Conservation (phyloP, 30 jellyfish, hydroid and myxozoan genomes). For the Mastigias papua region DNA sequence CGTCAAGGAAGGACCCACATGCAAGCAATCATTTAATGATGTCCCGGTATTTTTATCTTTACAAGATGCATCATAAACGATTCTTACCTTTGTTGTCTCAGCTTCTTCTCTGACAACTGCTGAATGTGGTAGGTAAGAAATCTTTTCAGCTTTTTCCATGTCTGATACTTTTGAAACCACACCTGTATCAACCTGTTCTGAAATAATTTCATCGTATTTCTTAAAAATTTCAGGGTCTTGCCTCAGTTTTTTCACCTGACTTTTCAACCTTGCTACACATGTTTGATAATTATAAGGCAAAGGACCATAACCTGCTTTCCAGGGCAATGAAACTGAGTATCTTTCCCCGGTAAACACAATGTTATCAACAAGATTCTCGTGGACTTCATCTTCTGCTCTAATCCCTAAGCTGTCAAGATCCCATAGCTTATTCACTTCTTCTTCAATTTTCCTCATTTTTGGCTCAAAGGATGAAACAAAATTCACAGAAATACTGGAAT, state of each 20-base stretch:
- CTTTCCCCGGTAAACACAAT: slow-evolving; percentile 44
- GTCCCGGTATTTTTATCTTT: too few relatives aligned
- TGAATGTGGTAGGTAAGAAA: slow-evolving; percentile 31
- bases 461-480: neutral
- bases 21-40: too few relatives aligned
- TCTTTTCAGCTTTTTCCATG: slow-evolving; percentile 45
- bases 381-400: slow-evolving; percentile 14
- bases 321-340: slow-evolving; percentile 49
- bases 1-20: too few relatives aligned
- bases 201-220: slow-evolving; percentile 19
- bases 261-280: slow-evolving; percentile 37
- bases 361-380: slow-evolving; percentile 15
- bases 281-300: slow-evolving; percentile 39
- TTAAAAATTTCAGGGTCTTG: slow-evolving; percentile 15
- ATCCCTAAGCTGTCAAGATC: slow-evolving; percentile 25
- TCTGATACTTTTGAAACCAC: slow-evolving; percentile 39
- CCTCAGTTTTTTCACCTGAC: slow-evolving; percentile 14
- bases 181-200: slow-evolving; percentile 42
- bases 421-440: slow-evolving; percentile 30
- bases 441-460: neutral
- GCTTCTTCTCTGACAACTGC: too few relatives aligned
- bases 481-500: neutral
- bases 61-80: slow-evolving; percentile 68
- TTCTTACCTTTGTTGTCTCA: slow-evolving; percentile 69
- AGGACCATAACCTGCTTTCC: slow-evolving; percentile 63